Percentiles rank a stretch among this genome's conserved stretches.
Evolutionary conservation across 2,113 vertebrate species (phyloP).

Genomic region (Panthera leo): DNA sequence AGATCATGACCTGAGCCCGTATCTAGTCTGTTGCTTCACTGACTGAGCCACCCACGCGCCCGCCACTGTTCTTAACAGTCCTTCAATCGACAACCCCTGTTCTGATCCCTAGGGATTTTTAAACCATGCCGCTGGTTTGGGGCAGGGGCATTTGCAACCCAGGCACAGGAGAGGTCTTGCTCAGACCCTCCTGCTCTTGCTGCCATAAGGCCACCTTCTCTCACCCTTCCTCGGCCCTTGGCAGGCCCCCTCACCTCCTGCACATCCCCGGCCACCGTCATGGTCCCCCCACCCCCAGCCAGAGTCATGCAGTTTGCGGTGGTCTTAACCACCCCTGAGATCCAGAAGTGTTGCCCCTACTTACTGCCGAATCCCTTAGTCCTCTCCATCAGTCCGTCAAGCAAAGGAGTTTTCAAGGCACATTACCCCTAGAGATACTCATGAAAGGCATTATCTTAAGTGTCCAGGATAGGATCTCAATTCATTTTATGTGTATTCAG

Average conservation of each 20-base stretch:
- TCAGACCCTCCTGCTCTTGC: fast-evolving
- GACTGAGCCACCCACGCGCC: too few species aligned
- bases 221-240: background rate
- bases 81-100: background rate
- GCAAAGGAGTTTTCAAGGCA: background rate
- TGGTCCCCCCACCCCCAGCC: background rate
- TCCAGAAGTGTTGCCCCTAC: background rate
- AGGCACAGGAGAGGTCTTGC: background rate
- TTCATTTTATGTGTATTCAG: background rate
- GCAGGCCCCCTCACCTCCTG: background rate
- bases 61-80: background rate
- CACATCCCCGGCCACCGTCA: too few species aligned
- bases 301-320: background rate
- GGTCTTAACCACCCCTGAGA: background rate
- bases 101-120: background rate
- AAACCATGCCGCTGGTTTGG: background rate
- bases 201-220: background rate
- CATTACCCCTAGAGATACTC: background rate
- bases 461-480: background rate
- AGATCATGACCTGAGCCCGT: too few species aligned
- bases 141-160: background rate
- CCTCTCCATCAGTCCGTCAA: background rate
- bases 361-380: background rate
- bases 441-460: background rate
- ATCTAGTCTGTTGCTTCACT: too few species aligned